Conservation (phyloP, 1,140 invertebrate species). For the Amyelois transitella region DNA sequence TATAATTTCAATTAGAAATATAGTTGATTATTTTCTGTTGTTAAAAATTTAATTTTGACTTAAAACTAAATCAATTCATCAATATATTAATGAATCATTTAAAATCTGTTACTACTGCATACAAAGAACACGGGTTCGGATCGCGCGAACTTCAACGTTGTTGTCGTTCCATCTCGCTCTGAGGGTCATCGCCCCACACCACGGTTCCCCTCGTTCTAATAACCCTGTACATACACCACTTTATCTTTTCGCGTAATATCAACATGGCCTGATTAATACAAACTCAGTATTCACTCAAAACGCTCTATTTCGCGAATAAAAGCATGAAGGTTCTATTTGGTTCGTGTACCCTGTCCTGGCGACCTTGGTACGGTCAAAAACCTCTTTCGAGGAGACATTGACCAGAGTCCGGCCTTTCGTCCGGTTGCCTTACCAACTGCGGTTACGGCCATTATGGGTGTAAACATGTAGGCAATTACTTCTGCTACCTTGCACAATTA, state of each 20-base stretch:
- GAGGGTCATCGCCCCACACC: constrained; percentile 63
- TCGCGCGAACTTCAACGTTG: constrained; percentile 67
- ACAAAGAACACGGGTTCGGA: constrained; percentile 6
- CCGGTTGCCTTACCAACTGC: constrained; percentile 31
- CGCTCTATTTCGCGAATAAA: constrained; percentile 19
- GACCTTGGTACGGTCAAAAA: constrained; percentile 59
- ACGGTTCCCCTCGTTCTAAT: constrained; percentile 64
- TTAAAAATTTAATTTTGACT: too few relatives aligned
- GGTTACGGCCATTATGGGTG: constrained; percentile 35
- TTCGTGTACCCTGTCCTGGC: constrained; percentile 47
- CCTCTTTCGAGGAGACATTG: constrained; percentile 42
- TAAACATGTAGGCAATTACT: constrained; percentile 57
- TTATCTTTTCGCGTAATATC: constrained; percentile 30
- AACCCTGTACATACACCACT: constrained; percentile 61
- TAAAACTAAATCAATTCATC: too few relatives aligned
- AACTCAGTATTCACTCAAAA: not conserved
- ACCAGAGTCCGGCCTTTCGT: constrained; percentile 25
- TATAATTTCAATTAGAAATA: too few relatives aligned
- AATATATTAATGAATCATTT: too few relatives aligned
- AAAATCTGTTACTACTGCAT: not conserved
- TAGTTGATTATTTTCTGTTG: too few relatives aligned
- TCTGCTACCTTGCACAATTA: constrained; percentile 52
- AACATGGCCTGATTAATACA: constrained; percentile 6
- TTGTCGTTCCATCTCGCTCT: constrained; percentile 68
- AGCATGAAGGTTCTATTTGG: constrained; percentile 32